phyloP scores from a whole-genome alignment of 2,888 invertebrate species.

The Lathronympha strigana region DNA sequence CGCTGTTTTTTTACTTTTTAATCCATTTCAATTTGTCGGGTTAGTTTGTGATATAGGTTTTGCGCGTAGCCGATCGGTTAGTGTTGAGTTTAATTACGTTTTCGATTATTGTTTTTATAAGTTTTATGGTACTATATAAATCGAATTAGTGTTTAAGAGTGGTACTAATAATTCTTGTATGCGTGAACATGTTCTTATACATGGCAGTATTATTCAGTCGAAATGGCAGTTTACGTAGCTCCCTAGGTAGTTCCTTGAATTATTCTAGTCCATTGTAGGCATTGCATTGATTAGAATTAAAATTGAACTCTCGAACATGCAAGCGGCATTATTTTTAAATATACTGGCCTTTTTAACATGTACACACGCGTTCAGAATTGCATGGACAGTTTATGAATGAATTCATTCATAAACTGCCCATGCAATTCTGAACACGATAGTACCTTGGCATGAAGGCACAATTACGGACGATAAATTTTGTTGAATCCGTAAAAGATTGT shows the following conservation, averaged over 20 bases:
- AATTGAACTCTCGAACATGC: too few species aligned
- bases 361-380: too few species aligned
- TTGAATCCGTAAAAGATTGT: conserved; percentile 13
- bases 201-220: background rate
- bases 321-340: too few species aligned
- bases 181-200: conserved; percentile 7
- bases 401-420: too few species aligned
- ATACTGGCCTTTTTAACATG: too few species aligned
- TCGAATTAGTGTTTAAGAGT: conserved; percentile 8
- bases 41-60: conserved; percentile 27
- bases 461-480: conserved; percentile 5
- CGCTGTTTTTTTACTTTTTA: conserved; percentile 40
- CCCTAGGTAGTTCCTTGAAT: background rate
- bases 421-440: too few species aligned
- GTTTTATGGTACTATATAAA: conserved; percentile 16
- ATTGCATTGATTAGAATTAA: too few species aligned
- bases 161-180: background rate
- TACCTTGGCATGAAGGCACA: background rate
- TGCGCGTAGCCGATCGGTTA: conserved; percentile 32
- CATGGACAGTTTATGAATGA: too few species aligned
- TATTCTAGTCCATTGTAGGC: too few species aligned
- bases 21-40: conserved; percentile 42
- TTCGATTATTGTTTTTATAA: conserved; percentile 35
- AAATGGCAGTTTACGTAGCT: background rate
- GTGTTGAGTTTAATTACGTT: conserved; percentile 34